A percentile compares a stretch with the other conserved stretches of the same genome.
phyloP scores from a whole-genome alignment of 1,140 invertebrate genomes.

The Caenorhabditis elegans region WBcel235 BX284605.5:10655001-10655500 shows the following conservation, averaged over 20 bases:
- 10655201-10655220: too few species aligned
- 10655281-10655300: too few species aligned
- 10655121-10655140: slow-evolving; percentile 50
- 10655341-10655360: not conserved
- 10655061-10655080: slow-evolving; percentile 38
- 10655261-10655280: too few species aligned
- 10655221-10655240: too few species aligned
- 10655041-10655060: slow-evolving; percentile 46
- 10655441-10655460: slow-evolving; percentile 47
- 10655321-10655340: not conserved
- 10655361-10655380: too few species aligned
- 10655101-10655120: slow-evolving; percentile 26
- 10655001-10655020: too few species aligned
- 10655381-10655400: too few species aligned
- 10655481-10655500: not conserved
- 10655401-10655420: slow-evolving; percentile 35
- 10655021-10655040: not conserved
- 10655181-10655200: too few species aligned
- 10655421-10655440: slow-evolving; percentile 44
- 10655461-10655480: not conserved
- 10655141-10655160: slow-evolving; percentile 1
- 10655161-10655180: not conserved
- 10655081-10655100: slow-evolving; percentile 32
- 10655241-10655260: too few species aligned
- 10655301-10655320: too few species aligned